A percentile compares a stretch with the other conserved stretches of the same genome.
phyloP scores from a whole-genome alignment of 2,888 invertebrate species.

The Cacoxenus indagator region DNA sequence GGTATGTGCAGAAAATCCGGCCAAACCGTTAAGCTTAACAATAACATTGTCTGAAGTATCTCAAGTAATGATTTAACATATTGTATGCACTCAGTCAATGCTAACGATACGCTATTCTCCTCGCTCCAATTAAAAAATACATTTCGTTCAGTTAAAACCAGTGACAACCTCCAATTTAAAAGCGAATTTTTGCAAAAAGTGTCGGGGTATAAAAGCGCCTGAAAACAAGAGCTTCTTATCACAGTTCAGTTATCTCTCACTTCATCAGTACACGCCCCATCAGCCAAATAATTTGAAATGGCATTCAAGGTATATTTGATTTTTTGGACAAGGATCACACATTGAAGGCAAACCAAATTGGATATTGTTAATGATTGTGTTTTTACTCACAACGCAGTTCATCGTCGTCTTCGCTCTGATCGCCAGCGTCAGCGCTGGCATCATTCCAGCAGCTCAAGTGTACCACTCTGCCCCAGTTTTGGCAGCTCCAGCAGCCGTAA shows the following conservation, averaged over 20 bases:
- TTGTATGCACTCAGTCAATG: conserved; percentile 21
- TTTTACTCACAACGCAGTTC: conserved; percentile 41
- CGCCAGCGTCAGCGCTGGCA: conserved; percentile 57
- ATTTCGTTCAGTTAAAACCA: conserved; percentile 27
- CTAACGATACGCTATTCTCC: conserved; percentile 31
- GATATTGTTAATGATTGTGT: neutral
- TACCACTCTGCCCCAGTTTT: conserved; percentile 41
- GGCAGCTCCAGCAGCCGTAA: neutral
- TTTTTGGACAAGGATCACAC: neutral
- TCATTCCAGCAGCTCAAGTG: conserved; percentile 53
- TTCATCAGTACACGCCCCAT: conserved; percentile 35
- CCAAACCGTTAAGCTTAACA: conserved; percentile 36
- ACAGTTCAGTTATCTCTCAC: conserved; percentile 41
- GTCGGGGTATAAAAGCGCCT: conserved; percentile 43
- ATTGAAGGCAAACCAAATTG: neutral
- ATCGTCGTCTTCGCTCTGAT: conserved; percentile 55
- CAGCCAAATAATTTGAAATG: conserved; percentile 49
- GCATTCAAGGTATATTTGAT: conserved; percentile 57
- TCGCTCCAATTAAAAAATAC: neutral
- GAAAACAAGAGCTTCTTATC: conserved; percentile 43
- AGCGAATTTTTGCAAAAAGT: conserved; percentile 9
- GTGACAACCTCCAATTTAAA: conserved; percentile 38
- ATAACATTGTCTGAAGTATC: conserved; percentile 56
- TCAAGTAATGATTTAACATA: conserved; percentile 39
- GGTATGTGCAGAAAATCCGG: conserved; percentile 5